Evolutionary conservation across 2,888 invertebrate species (phyloP), one percentile per base, ranked within the genome.

Genomic region (Chymomyza amoena): DNA sequence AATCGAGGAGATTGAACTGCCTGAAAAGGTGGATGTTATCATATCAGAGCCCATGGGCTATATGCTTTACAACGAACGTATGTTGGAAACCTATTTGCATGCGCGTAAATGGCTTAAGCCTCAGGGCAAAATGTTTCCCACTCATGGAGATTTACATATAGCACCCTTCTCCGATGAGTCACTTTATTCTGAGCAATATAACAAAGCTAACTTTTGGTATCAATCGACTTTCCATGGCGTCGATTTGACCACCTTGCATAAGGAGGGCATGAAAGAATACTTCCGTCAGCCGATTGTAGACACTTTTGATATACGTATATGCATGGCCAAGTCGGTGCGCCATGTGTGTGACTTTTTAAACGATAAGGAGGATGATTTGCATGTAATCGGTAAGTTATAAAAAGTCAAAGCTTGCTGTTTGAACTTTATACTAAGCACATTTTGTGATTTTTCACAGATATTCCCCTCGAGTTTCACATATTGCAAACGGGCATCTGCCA

Each of bases 11-110:
- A 97, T 99, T 59, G 96, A 97, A 81, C 93, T 99, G 75, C 98
- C 99, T 1, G 99, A 99, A 91, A 94, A 94, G 87, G 99, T 99
- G 20, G 99, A 99, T 92, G 95, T 98, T 57, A 99, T 99, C 84
- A 97, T 99, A 81, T 99, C 98, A 1, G 99, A 99, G 92, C 99
- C 99, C 0, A 99, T 99, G 99, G 99, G 99, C n/a, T 99, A 99
- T 91, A 99, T 99, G 99, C 93, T 99, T 68, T 98, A 98, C 92
- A 99, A 99, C 93, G 99, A 99, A 92, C 94, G 99, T 76, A 99
- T 99, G 99, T 93, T 99, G 81, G 99, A 99, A 93, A 98, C 98
- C 0, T 99, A 98, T 93, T 93, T 99, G 73, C 99, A 99, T 93
- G 99, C 99, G 4, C 98, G 99, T 90, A 99, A 99, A 91, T 99